Conservation (phyloP, 2,113 vertebrate genomes). For the Thunnus thynnus region DNA sequence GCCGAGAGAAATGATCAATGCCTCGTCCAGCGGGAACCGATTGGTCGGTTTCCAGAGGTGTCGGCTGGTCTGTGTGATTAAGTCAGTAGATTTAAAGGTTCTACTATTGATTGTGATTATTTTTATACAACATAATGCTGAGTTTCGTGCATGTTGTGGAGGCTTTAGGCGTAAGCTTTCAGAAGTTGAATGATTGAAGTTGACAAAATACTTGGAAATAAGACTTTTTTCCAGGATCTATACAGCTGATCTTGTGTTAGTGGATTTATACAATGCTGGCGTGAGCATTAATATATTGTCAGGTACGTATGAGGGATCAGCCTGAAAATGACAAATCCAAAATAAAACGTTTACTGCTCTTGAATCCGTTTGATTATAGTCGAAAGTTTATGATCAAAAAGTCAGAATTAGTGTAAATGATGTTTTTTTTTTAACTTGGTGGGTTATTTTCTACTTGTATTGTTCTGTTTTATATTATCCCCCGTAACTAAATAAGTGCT, state of each 20-base stretch:
- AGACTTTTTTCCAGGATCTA: background rate
- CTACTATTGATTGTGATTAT: background rate
- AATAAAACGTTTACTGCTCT: too few species aligned
- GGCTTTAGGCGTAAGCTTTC: conserved; percentile 3
- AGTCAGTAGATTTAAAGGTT: background rate
- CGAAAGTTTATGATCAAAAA: too few species aligned
- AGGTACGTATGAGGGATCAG: too few species aligned
- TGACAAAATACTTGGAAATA: background rate
- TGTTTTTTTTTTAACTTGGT: too few species aligned
- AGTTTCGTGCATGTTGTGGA: background rate
- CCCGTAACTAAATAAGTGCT: too few species aligned
- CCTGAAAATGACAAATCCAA: too few species aligned
- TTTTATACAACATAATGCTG: background rate
- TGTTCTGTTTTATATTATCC: too few species aligned
- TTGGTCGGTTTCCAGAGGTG: conserved; percentile 30
- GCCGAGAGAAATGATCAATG: conserved; percentile 36
- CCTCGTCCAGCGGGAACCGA: background rate
- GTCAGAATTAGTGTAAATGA: too few species aligned
- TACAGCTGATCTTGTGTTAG: background rate
- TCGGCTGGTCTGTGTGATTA: background rate
- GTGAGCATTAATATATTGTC: too few species aligned
- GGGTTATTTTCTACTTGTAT: too few species aligned
- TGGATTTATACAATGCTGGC: too few species aligned
- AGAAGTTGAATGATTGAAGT: background rate
- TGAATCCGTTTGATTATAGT: too few species aligned